These are phyloP conservation scores for Drosophila subobscura DNA, from an alignment of 1,140 invertebrate genomes.

Conservation along the genomic window DNA sequence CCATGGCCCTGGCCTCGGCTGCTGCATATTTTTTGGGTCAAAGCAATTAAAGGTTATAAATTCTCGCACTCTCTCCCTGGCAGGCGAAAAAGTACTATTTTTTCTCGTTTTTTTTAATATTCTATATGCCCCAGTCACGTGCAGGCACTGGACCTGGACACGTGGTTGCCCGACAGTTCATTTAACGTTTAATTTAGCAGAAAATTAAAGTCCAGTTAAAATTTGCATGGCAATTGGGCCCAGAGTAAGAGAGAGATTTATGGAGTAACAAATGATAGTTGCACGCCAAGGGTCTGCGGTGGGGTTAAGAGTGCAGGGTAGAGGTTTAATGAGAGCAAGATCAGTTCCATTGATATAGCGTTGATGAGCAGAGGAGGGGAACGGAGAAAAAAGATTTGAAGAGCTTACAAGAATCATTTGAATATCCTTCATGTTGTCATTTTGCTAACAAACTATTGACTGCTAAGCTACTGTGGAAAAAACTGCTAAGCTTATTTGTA, in stretches of 20 bases:
- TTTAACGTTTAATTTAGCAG: conserved; percentile 79
- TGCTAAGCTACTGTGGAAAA: too few species aligned
- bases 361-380: too few species aligned
- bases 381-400: too few species aligned
- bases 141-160: conserved; percentile 36
- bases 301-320: conserved; percentile 1
- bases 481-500: too few species aligned
- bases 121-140: conserved; percentile 53
- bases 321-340: too few species aligned
- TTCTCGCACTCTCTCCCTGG: conserved; percentile 27
- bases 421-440: too few species aligned
- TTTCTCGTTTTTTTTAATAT: conserved; percentile 34
- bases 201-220: conserved; percentile 81
- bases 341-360: too few species aligned
- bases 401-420: too few species aligned
- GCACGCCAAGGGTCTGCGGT: conserved; percentile 1
- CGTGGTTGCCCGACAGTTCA: conserved; percentile 47
- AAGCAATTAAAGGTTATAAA: conserved; percentile 83
- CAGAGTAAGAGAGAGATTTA: conserved; percentile 47
- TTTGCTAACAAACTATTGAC: neutral
- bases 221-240: conserved; percentile 72
- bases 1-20: conserved; percentile 14
- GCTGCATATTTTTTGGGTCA: conserved; percentile 77
- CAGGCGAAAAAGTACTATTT: conserved; percentile 73
- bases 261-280: conserved; percentile 41